phyloP scores from a whole-genome alignment of 2,797 vertebrate genomes.

The Onychomys leucogaster region DNA sequence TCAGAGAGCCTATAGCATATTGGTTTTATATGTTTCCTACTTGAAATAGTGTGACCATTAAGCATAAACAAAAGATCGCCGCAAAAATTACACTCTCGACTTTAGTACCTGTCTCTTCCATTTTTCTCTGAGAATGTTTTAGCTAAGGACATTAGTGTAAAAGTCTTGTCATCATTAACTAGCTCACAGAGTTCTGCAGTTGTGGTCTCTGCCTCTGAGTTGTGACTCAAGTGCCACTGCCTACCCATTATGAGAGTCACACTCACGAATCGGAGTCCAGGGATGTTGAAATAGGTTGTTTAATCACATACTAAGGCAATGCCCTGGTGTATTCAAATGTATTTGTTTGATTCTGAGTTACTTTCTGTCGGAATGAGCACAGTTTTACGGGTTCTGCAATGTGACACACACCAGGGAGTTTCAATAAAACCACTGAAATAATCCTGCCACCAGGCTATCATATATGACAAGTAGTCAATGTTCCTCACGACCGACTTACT shows the following conservation, averaged over 20 bases:
- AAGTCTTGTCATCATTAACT: background rate
- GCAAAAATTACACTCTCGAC: background rate
- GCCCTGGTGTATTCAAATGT: slow-evolving; percentile 34
- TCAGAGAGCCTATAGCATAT: background rate
- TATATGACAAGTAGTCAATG: background rate
- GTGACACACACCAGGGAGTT: slow-evolving; percentile 29
- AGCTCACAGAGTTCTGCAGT: background rate
- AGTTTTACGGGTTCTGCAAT: slow-evolving; percentile 39
- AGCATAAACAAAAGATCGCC: background rate
- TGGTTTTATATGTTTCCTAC: background rate
- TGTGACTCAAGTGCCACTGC: background rate
- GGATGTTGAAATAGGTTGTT: slow-evolving; percentile 16
- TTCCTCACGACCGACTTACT: background rate
- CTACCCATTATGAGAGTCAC: background rate
- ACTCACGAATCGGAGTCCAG: background rate
- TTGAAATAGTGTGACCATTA: background rate
- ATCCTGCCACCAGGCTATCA: background rate
- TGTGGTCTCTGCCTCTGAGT: background rate
- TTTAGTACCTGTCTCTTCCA: background rate
- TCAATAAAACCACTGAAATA: slow-evolving; percentile 41
- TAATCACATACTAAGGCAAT: slow-evolving; percentile 45
- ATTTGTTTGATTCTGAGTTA: slow-evolving; percentile 56
- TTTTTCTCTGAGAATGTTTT: background rate
- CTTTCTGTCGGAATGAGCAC: slow-evolving; percentile 56
- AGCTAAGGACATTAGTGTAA: background rate